These are phyloP conservation scores for Meloe dianella DNA, from an alignment of 2,888 invertebrate species.

Conservation along the genomic window DNA sequence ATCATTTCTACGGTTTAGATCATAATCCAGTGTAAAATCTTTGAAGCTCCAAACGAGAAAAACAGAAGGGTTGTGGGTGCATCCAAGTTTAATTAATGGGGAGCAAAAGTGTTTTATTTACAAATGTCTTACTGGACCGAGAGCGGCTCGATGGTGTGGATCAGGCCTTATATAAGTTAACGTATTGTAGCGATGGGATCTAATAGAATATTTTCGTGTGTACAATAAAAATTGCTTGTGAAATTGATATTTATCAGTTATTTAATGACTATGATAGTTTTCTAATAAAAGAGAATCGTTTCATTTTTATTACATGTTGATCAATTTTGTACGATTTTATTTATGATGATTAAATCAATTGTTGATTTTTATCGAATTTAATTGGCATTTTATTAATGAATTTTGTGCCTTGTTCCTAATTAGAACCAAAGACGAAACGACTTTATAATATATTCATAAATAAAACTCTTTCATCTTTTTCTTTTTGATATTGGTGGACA, in stretches of 20 bases:
- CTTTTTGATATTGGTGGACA: background rate
- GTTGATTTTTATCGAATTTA: conserved; percentile 7
- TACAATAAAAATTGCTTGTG: background rate
- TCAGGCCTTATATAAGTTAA: no score
- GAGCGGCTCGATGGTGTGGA: no score
- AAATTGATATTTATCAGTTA: background rate
- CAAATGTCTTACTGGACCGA: no score
- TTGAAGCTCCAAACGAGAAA: no score
- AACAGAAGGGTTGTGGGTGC: no score
- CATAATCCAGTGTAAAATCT: no score
- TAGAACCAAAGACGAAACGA: background rate
- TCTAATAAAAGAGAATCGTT: background rate
- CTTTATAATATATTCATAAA: conserved; percentile 8
- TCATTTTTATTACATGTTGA: conserved; percentile 5
- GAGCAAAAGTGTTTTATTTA: no score
- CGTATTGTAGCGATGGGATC: no score
- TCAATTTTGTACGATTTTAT: conserved; percentile 3
- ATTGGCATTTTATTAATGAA: conserved; percentile 10
- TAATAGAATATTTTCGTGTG: background rate
- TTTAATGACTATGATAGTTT: background rate
- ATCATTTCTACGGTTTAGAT: no score
- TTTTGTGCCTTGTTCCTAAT: background rate
- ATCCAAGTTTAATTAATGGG: no score
- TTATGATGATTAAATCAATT: background rate
- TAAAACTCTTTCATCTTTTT: background rate